A percentile compares a stretch with the other conserved stretches of the same genome.
Evolutionary conservation across 2,797 vertebrate genomes (phyloP).

Genomic region (Kryptolebias ocellatus): DNA sequence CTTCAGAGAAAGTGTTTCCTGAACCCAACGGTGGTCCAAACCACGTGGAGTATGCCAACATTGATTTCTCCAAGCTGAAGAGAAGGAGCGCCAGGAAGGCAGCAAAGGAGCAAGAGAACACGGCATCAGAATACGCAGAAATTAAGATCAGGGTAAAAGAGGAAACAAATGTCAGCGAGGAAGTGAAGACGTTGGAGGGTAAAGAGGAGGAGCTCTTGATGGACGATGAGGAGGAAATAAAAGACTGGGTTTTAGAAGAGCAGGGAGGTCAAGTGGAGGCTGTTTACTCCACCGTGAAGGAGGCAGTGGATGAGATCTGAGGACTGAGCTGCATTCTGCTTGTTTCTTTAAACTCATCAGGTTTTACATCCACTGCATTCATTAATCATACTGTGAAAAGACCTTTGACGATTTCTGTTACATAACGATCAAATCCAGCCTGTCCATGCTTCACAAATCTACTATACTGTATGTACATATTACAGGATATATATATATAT

Average conservation of each 20-base stretch:
- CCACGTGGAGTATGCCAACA: slow-evolving; percentile 66
- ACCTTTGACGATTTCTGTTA: too few relatives aligned
- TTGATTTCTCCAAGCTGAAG: slow-evolving; percentile 59
- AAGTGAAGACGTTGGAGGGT: background rate
- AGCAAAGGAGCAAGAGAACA: background rate
- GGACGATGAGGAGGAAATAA: background rate
- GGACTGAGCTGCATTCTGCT: background rate
- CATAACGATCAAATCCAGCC: too few relatives aligned
- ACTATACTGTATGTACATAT: too few relatives aligned
- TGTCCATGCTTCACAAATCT: too few relatives aligned
- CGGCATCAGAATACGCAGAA: slow-evolving; percentile 67
- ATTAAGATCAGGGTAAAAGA: slow-evolving; percentile 38
- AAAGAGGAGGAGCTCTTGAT: background rate
- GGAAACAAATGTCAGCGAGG: background rate
- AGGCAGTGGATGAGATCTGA: slow-evolving; percentile 18
- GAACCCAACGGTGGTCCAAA: background rate
- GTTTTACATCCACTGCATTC: too few relatives aligned
- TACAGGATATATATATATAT: too few relatives aligned
- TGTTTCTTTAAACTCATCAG: background rate
- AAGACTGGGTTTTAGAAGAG: background rate
- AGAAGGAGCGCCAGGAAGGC: background rate
- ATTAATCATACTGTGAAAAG: too few relatives aligned
- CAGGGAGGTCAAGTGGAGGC: slow-evolving; percentile 2
- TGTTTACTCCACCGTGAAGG: slow-evolving; percentile 34
- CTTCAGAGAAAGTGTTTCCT: background rate